Evolutionary conservation across 2,113 vertebrate species (phyloP), one percentile per base, ranked within the genome.

Genomic region (Gobio gobio): DNA sequence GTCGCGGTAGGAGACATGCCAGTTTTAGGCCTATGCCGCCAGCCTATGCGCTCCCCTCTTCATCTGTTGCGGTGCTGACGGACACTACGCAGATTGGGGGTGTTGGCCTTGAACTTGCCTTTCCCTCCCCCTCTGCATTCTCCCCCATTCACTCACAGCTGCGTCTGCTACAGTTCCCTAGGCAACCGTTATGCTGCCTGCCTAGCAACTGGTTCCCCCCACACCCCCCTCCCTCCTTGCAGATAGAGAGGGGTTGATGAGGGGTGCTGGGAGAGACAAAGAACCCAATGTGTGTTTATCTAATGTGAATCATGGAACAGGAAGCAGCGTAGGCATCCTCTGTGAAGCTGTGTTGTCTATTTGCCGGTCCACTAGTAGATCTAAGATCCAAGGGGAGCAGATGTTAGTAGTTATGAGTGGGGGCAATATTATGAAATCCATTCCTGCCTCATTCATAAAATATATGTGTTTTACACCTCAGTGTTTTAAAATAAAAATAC

Each of bases 151-250:
- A 64, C 85, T 64, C 85, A 73, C 85, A 83, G 77, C 70, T 82
- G 78, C 58, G 78, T 85, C 72, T 85, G 61, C 54, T 72, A 83
- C 64, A 68, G 87, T 87, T 87, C 54, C 86, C 83, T 63, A 63
- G 86, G 83, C 84, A 88, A 88, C 87, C 33, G 73, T 85, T 83
- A 73, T 59, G 79, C 83, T 78, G 63, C 81, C 83, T 88, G 83
- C 79, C 78, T 88, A 87, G 86, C 83, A 85, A 82, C 73, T 68
- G 75, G 80, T 83, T 40, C 51, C 56, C 47, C 78, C 61, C 43
- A n/a, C 59, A 45, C n/a, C 51, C 83, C 63, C 36, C 16, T 80
- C 63, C 63, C 45, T 68, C 45, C 79, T 82, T 68, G 45, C 63
- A 64, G 79, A 82, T 13, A 43, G 66, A 54, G 79, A 24, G 63